phyloP scores from a whole-genome alignment of 2,797 vertebrate genomes.

The Leptodactylus fallax region DNA sequence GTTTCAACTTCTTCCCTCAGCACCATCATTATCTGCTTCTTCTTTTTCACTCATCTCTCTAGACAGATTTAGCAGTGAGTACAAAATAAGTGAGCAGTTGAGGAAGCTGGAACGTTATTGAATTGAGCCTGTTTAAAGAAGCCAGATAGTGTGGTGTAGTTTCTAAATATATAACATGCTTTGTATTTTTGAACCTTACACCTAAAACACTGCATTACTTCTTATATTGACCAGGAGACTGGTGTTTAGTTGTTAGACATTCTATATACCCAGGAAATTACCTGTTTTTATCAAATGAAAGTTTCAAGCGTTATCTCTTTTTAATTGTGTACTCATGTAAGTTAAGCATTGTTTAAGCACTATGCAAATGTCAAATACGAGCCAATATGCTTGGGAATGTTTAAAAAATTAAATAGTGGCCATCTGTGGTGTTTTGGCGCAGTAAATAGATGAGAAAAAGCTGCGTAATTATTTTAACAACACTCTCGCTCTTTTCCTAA shows the following conservation, averaged over 20 bases:
- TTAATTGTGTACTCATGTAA: neutral
- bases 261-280: neutral
- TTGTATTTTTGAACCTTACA: neutral
- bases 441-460: neutral
- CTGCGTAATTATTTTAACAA: slow-evolving; percentile 18
- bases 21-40: too few species aligned
- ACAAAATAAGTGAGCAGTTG: too few species aligned
- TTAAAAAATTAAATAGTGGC: slow-evolving; percentile 41
- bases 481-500: neutral
- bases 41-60: too few species aligned
- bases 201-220: neutral
- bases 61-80: too few species aligned
- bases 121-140: too few species aligned
- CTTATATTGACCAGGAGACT: neutral
- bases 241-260: too few species aligned
- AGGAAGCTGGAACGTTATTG: too few species aligned
- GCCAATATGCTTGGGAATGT: neutral
- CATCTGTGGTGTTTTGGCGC: slow-evolving; percentile 36
- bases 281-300: neutral
- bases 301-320: neutral
- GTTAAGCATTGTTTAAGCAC: slow-evolving; percentile 15
- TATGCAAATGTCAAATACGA: neutral
- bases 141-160: too few species aligned
- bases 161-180: too few species aligned
- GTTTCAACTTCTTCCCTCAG: too few species aligned